Percentiles rank a stretch among this genome's conserved stretches.
Evolutionary conservation across 2,113 vertebrate species (phyloP).

Genomic region (Protomyctophum bolini): DNA sequence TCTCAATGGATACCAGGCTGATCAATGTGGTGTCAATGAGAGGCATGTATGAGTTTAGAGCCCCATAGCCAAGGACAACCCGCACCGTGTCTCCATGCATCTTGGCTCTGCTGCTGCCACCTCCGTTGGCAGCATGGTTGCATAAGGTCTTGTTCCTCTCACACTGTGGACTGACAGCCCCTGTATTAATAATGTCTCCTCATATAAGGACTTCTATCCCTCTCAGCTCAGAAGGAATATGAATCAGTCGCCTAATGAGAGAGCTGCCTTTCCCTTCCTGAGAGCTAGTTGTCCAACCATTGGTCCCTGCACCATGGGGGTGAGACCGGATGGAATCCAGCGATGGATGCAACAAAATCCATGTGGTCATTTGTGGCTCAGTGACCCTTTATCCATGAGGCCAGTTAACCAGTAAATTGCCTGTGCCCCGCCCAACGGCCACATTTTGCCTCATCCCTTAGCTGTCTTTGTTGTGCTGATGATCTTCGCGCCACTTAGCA

Average conservation of each 20-base stretch:
- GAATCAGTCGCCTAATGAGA: constrained; percentile 72
- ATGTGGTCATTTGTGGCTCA: constrained; percentile 71
- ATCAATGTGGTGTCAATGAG: constrained; percentile 68
- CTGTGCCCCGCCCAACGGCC: constrained; percentile 34
- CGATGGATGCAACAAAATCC: constrained; percentile 64
- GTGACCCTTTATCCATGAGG: constrained; percentile 68
- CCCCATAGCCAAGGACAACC: constrained; percentile 45
- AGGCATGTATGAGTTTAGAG: constrained; percentile 57
- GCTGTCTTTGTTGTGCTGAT: constrained; percentile 12
- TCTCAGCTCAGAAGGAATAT: constrained; percentile 69
- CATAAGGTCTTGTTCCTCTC: constrained; percentile 64
- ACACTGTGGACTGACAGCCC: constrained; percentile 62
- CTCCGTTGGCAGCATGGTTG: constrained; percentile 45
- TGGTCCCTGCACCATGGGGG: constrained; percentile 46
- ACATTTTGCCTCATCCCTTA: constrained; percentile 24
- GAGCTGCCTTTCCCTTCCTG: constrained; percentile 54
- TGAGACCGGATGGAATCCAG: constrained; percentile 60
- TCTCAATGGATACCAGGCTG: constrained; percentile 61
- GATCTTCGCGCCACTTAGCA: constrained; percentile 48
- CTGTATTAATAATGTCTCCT: constrained; percentile 75
- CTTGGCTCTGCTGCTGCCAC: constrained; percentile 26
- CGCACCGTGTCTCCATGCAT: constrained; percentile 21
- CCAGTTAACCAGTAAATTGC: constrained; percentile 73
- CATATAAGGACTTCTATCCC: constrained; percentile 64
- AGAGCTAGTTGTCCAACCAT: constrained; percentile 46